These are phyloP conservation scores for Acanthopleura granulata DNA, from an alignment of 2,888 invertebrate genomes.

Conservation along the genomic window DNA sequence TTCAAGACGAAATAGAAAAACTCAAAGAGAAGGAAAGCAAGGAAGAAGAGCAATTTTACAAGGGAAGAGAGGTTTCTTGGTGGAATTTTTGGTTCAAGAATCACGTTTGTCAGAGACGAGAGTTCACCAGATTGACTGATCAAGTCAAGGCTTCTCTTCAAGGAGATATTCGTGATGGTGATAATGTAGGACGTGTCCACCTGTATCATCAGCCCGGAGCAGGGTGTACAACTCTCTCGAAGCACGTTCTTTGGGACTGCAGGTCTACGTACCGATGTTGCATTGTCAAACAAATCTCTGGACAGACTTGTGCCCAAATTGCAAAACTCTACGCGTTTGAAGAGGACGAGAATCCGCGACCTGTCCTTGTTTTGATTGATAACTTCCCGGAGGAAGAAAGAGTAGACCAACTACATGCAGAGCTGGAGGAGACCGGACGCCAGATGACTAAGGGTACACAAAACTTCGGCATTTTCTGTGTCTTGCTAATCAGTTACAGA, in stretches of 20 bases:
- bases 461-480: conserved; percentile 34
- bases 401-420: conserved; percentile 24
- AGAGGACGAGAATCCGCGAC: conserved; percentile 38
- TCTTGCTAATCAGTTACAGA: conserved; percentile 35
- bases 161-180: conserved; percentile 26
- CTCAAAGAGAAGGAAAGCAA: background rate
- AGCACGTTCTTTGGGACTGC: conserved; percentile 49
- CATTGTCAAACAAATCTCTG: conserved; percentile 42
- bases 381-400: conserved; percentile 24
- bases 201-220: conserved; percentile 54
- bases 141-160: background rate
- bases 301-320: conserved; percentile 47
- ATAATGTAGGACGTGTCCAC: conserved; percentile 36
- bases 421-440: conserved; percentile 18
- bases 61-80: conserved; percentile 47
- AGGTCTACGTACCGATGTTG: conserved; percentile 43
- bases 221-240: conserved; percentile 51
- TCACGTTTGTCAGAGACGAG: conserved; percentile 40
- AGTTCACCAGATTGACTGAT: conserved; percentile 28
- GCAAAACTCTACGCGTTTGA: conserved; percentile 36
- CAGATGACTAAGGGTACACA: background rate
- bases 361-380: conserved; percentile 43
- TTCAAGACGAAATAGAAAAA: background rate
- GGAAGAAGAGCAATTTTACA: conserved; percentile 39
- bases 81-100: conserved; percentile 48